These are phyloP conservation scores for Rissa tridactyla DNA, from an alignment of 2,113 vertebrate genomes.

Conservation along the genomic window DNA sequence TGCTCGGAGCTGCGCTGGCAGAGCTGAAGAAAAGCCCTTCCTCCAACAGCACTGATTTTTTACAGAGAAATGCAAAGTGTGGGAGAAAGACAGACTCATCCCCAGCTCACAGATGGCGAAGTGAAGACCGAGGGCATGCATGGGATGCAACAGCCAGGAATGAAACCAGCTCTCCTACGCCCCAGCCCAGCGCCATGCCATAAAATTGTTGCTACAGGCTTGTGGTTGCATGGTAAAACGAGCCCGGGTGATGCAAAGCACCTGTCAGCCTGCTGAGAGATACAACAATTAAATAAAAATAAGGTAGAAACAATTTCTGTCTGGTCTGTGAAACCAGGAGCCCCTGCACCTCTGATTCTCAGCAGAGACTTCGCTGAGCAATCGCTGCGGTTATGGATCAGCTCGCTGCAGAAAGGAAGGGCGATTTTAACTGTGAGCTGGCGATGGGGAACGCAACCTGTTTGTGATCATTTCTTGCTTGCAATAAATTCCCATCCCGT, in stretches of 20 bases:
- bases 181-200: rapidly evolving
- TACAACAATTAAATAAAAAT: background rate
- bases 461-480: background rate
- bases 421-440: rapidly evolving
- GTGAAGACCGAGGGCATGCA: background rate
- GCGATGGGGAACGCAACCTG: rapidly evolving
- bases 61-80: background rate
- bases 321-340: background rate
- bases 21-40: background rate
- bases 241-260: background rate
- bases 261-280: background rate
- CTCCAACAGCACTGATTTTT: background rate
- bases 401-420: background rate
- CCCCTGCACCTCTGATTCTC: background rate
- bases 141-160: background rate
- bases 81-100: background rate
- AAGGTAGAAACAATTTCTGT: background rate
- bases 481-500: background rate
- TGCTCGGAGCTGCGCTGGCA: background rate
- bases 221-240: rapidly evolving
- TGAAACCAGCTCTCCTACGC: background rate
- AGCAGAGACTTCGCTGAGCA: background rate
- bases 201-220: background rate
- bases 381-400: background rate
- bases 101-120: background rate